These are phyloP conservation scores for Polypterus bichir DNA, from an alignment of 2,113 vertebrate genomes.

Conservation along the genomic window DNA sequence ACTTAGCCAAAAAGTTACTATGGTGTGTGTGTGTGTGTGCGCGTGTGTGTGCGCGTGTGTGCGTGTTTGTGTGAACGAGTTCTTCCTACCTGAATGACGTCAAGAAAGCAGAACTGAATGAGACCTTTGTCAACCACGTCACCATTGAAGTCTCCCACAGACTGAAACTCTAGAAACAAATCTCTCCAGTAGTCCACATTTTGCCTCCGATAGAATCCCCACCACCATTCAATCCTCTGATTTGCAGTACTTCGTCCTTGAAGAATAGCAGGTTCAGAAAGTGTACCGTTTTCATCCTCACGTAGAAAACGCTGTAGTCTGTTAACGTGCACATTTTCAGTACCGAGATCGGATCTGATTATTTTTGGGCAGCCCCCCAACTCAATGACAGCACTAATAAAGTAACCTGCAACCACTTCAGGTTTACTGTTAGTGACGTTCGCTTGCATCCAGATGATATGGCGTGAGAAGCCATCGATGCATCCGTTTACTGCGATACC, in stretches of 20 bases:
- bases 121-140: conserved; percentile 14
- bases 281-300: neutral
- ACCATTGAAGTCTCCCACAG: conserved; percentile 10
- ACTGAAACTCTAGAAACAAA: conserved; percentile 14
- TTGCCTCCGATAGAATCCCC: conserved; percentile 15
- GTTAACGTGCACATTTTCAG: conserved; percentile 15
- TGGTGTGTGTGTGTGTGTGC: too few relatives aligned
- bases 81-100: conserved; percentile 5
- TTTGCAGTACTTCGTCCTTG: conserved; percentile 14
- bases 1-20: too few relatives aligned
- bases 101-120: conserved; percentile 16
- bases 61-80: too few relatives aligned
- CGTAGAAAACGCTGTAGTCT: conserved; percentile 8
- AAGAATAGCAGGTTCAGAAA: conserved; percentile 1
- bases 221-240: conserved; percentile 17
- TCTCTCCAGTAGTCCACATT: conserved; percentile 11
- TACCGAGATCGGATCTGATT: conserved; percentile 12
- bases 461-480: conserved; percentile 17
- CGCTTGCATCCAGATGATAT: conserved; percentile 18
- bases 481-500: conserved; percentile 18
- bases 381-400: conserved; percentile 8
- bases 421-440: conserved; percentile 13
- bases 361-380: conserved; percentile 10
- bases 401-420: conserved; percentile 12
- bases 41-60: too few relatives aligned